A percentile compares a stretch with the other conserved stretches of the same genome.
These are phyloP conservation scores for Drosophila virilis DNA, from an alignment of 1,140 invertebrate species.

Conservation along the genomic window DNA sequence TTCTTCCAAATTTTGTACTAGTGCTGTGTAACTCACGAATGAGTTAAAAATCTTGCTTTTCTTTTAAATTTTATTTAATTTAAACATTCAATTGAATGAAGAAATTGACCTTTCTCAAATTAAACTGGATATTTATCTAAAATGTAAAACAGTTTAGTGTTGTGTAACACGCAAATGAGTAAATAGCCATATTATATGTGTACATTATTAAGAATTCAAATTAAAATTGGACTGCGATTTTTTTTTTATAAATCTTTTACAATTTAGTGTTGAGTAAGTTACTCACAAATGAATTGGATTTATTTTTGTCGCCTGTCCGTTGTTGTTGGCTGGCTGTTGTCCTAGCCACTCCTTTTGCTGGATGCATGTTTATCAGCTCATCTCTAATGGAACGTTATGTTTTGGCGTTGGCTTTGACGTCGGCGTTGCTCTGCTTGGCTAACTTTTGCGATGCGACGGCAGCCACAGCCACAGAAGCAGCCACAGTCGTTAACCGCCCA, in stretches of 20 bases:
- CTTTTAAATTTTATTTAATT: not conserved
- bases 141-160: too few species aligned
- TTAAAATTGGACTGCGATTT: too few species aligned
- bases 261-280: slow-evolving; percentile 3
- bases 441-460: slow-evolving; percentile 58
- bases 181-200: too few species aligned
- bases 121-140: too few species aligned
- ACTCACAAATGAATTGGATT: not conserved
- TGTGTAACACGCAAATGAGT: too few species aligned
- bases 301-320: slow-evolving; percentile 24
- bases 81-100: not conserved
- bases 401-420: slow-evolving; percentile 36
- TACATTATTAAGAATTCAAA: too few species aligned
- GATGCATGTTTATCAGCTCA: slow-evolving; percentile 74
- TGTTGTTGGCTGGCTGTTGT: not conserved
- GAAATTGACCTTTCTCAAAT: too few species aligned
- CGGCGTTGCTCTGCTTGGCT: slow-evolving; percentile 24
- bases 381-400: slow-evolving; percentile 79
- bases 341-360: slow-evolving; percentile 9
- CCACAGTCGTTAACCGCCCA: slow-evolving; percentile 69
- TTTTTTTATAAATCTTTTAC: not conserved
- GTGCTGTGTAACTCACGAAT: not conserved
- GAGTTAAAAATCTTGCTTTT: not conserved
- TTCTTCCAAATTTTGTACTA: too few species aligned
- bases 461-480: slow-evolving; percentile 33